These are phyloP conservation scores for Listronotus bonariensis DNA, from an alignment of 1,140 invertebrate genomes.

Conservation along the genomic window DNA sequence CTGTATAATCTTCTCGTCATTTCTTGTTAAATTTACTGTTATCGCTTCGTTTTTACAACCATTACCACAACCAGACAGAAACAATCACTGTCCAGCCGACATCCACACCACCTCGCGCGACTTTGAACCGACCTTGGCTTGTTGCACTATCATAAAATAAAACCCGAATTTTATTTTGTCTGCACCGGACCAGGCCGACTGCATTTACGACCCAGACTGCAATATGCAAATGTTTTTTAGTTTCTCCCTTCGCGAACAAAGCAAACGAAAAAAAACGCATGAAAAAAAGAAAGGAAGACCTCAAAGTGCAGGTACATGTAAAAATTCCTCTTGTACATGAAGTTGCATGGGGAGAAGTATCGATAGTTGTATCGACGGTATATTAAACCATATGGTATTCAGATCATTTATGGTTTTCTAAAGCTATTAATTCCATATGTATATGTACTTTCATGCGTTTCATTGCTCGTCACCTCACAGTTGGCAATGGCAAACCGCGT, in stretches of 20 bases:
- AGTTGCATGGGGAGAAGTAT: too few relatives aligned
- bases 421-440: too few relatives aligned
- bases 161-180: slow-evolving; percentile 27
- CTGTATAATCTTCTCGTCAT: too few relatives aligned
- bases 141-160: slow-evolving; percentile 25
- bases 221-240: slow-evolving; percentile 21
- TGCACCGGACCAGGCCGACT: slow-evolving; percentile 14
- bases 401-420: too few relatives aligned
- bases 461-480: too few relatives aligned
- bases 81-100: background rate
- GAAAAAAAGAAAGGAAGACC: slow-evolving; percentile 15
- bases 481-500: too few relatives aligned
- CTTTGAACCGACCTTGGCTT: slow-evolving; percentile 20
- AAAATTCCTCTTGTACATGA: background rate
- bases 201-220: slow-evolving; percentile 13
- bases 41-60: too few relatives aligned
- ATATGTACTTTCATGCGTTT: too few relatives aligned
- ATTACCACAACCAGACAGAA: too few relatives aligned
- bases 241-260: slow-evolving; percentile 13
- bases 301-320: slow-evolving; percentile 22
- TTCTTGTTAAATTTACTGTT: too few relatives aligned
- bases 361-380: too few relatives aligned
- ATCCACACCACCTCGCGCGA: background rate
- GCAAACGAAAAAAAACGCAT: background rate
- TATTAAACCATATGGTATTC: too few relatives aligned